Evolutionary conservation across 1,140 invertebrate species (phyloP), one percentile per base, ranked within the genome.

Genomic region (Dinoponera quadriceps): DNA sequence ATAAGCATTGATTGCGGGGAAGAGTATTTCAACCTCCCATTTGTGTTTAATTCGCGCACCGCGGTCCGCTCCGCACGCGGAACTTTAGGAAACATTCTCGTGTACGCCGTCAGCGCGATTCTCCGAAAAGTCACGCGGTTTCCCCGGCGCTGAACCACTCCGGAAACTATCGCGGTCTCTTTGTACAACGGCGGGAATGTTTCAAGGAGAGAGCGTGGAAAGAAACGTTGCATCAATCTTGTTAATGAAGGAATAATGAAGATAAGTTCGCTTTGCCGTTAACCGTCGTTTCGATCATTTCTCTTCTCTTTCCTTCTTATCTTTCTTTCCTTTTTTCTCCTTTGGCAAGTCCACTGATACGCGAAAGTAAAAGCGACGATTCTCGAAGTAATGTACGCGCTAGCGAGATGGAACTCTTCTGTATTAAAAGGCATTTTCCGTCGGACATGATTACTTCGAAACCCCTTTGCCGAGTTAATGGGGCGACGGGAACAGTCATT

Each of bases 31-130:
- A 38, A 27, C 29, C 25, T 69, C 49, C 20, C 27, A 13, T 69
- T 69, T 29, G 51, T 48, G 68, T 80, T 80, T 80, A 57, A 80
- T 80, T 44, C 38, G 38, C 7, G 4, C 38, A 44, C 38, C 51
- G 51, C 14, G 55, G 51, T 29, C 7, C 9, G 38, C 38, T 55
- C 20, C 11, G 11, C 14, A 65, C 29, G 49, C 20, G 14, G 20
- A 78, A 78, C 49, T 78, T 55, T 38, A 20, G 75, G 14, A 29
- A 80, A 38, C 51, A 29, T 33, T 44, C 33, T 27, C 27, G 38
- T 33, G 73, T n/a, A 66, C 29, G 22, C 66, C 65, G 66, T 78
- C 75, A 69, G 33, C n/a, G 22, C 33, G 29, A 80, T 71, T 71
- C 38, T 44, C 7, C 38, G 75, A 57, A 51, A 80, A 80, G 75